Evolutionary conservation across 2,888 invertebrate species (phyloP), one percentile per base, ranked within the genome.

Genomic region (Stenodera caucasica): DNA sequence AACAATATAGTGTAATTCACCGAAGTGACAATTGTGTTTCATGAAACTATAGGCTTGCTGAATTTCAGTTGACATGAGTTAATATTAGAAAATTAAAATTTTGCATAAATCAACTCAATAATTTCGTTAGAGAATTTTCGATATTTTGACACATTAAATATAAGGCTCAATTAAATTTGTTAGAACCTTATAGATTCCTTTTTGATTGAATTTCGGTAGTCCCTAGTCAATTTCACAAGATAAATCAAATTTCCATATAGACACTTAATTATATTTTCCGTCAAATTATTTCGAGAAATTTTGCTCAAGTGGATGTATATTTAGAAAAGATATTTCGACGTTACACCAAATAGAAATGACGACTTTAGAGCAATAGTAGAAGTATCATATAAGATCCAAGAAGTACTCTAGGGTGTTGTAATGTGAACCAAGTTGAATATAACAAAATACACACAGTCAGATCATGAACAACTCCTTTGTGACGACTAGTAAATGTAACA

Each of bases 341-440:
- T 45, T 23, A 45, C 12, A 30, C 30, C 14, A 54, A 53, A 40
- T 51, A 51, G 54, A 49, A 57, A 56, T 53, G 49, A 59, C 37
- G 55, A 59, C 30, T 26, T 62, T 53, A 58, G 56, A 45, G 57
- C 49, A 60, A 61, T 49, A 54, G 63, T 12, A 23, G 49, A 61
- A 64, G 61, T 57, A 67, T 65, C 64, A 61, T 57, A 59, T 64
- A 66, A 65, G 63, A 64, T 53, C 55, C 58, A 59, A n/a, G 45
- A 21, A 58, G 66, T 61, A 58, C 69, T 65, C 68, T 56, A 30
- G 70, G 67, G 70, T 61, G 66, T 57, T 65, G 62, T 68, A 67
- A 65, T 55, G 51, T 57, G 63, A 63, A 32, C 50, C 30, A 57
- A 54, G 40, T 61, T 57, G 57, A 40, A 52, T 61, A 63, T 61